Evolutionary conservation across 2,888 invertebrate genomes (phyloP).

Genomic region (Caenorhabditis panamensis): DNA sequence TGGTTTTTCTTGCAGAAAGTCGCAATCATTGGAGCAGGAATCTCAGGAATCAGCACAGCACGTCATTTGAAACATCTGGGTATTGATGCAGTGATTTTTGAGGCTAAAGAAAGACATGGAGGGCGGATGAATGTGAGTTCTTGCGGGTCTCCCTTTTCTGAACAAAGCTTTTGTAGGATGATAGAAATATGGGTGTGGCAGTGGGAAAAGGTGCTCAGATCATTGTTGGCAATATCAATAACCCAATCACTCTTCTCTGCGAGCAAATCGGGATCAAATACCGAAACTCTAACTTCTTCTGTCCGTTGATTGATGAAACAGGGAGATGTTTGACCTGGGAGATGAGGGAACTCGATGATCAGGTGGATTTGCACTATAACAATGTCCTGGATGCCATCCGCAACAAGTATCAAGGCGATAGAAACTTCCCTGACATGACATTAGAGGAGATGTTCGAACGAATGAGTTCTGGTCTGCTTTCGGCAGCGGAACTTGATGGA

Average conservation of each 20-base stretch:
- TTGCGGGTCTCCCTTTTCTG: background rate
- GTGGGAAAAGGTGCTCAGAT: slow-evolving; percentile 83
- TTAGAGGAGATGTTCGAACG: slow-evolving; percentile 51
- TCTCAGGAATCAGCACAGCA: slow-evolving; percentile 83
- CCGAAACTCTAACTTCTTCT: slow-evolving; percentile 47
- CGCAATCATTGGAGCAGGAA: slow-evolving; percentile 83
- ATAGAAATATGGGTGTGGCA: slow-evolving; percentile 76
- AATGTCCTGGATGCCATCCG: slow-evolving; percentile 52
- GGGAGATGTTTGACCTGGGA: slow-evolving; percentile 38
- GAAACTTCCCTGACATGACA: slow-evolving; percentile 27
- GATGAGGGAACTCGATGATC: slow-evolving; percentile 43
- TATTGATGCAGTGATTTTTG: slow-evolving; percentile 82
- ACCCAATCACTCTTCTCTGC: slow-evolving; percentile 83
- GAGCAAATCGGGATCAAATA: slow-evolving; percentile 79
- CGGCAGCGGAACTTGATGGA: slow-evolving; percentile 22
- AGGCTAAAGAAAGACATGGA: slow-evolving; percentile 82
- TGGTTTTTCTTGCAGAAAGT: slow-evolving; percentile 78
- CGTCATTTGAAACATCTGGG: slow-evolving; percentile 82
- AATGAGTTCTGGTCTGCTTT: slow-evolving; percentile 37
- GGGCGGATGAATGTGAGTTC: slow-evolving; percentile 81
- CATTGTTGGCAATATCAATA: slow-evolving; percentile 83
- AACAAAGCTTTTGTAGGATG: slow-evolving; percentile 73
- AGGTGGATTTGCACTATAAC: slow-evolving; percentile 60
- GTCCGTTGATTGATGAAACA: slow-evolving; percentile 50
- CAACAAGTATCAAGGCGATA: slow-evolving; percentile 46